Evolutionary conservation across 2,888 invertebrate species (phyloP).

Genomic region (Uloborus plumipes): DNA sequence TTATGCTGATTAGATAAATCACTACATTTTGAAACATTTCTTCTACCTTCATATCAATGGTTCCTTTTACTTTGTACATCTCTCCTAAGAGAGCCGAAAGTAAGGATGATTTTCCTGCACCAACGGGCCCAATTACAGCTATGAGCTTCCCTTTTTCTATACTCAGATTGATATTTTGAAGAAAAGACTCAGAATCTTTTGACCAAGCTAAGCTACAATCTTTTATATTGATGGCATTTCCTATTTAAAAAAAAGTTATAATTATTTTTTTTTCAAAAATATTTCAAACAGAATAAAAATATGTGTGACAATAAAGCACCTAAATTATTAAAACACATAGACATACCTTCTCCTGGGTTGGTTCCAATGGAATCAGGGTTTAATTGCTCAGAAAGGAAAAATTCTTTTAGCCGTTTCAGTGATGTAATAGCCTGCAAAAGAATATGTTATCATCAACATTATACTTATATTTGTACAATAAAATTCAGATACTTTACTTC

Average conservation of each 20-base stretch:
- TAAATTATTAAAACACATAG: too few relatives aligned
- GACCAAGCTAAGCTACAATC: slow-evolving; percentile 30
- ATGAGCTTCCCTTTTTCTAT: slow-evolving; percentile 18
- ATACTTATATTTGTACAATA: too few relatives aligned
- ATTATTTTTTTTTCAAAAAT: too few relatives aligned
- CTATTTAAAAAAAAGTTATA: not conserved
- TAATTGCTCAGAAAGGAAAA: slow-evolving; percentile 33
- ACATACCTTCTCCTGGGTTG: slow-evolving; percentile 15
- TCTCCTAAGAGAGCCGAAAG: slow-evolving; percentile 30
- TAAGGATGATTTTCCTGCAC: slow-evolving; percentile 42
- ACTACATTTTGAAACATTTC: too few relatives aligned
- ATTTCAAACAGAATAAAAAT: too few relatives aligned
- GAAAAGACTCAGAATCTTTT: not conserved
- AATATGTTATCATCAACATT: too few relatives aligned
- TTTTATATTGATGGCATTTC: slow-evolving; percentile 26
- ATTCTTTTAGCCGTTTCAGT: slow-evolving; percentile 25
- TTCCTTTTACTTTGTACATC: slow-evolving; percentile 28
- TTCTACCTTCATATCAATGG: slow-evolving; percentile 31
- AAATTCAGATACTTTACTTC: too few relatives aligned
- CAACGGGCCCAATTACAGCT: slow-evolving; percentile 41
- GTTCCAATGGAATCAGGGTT: slow-evolving; percentile 23
- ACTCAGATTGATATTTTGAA: slow-evolving; percentile 25
- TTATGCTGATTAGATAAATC: too few relatives aligned
- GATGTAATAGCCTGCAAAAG: slow-evolving; percentile 13
- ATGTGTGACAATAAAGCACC: too few relatives aligned